Percentiles rank a stretch among this genome's conserved stretches.
phyloP scores from a whole-genome alignment of 2,113 vertebrate species.

The Myotis lucifugus region DNA sequence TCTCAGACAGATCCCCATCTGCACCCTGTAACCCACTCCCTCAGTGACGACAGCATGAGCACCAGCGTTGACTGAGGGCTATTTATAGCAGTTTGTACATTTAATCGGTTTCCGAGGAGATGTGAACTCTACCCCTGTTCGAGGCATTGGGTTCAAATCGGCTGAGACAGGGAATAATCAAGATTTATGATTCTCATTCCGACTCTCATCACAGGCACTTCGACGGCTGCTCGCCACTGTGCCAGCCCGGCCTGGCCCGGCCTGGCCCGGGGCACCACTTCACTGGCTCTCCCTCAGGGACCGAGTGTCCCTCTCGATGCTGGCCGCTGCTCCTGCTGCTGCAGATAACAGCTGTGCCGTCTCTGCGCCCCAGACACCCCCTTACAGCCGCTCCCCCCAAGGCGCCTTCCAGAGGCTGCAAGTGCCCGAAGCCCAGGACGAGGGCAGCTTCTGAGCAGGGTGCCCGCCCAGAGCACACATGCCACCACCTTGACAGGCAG shows the following conservation, averaged over 20 bases:
- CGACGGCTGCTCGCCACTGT: not conserved
- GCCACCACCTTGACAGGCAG: fast-evolving
- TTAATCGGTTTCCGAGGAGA: conserved; percentile 85
- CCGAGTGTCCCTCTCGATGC: conserved; percentile 67
- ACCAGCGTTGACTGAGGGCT: conserved; percentile 79
- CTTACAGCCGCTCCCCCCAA: not conserved
- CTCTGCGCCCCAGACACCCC: not conserved
- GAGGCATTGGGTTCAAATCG: conserved; percentile 85
- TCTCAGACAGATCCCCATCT: not conserved
- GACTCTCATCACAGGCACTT: conserved; percentile 75
- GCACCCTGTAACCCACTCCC: not conserved
- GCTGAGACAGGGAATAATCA: conserved; percentile 87
- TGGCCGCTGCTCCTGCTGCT: conserved; percentile 61
- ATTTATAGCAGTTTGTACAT: conserved; percentile 86
- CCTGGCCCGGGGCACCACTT: conserved; percentile 55
- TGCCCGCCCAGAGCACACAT: fast-evolving
- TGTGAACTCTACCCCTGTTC: conserved; percentile 82
- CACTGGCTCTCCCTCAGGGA: conserved; percentile 65
- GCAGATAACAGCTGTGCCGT: not conserved
- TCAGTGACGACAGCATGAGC: conserved; percentile 68
- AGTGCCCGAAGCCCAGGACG: not conserved
- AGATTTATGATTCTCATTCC: conserved; percentile 86
- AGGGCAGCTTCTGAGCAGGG: not conserved
- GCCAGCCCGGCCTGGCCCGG: conserved; percentile 53
- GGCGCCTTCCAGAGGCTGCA: not conserved